These are phyloP conservation scores for Paramuricea clavata DNA, from an alignment of 92 coral and sea anemone species.

Conservation along the genomic window DNA sequence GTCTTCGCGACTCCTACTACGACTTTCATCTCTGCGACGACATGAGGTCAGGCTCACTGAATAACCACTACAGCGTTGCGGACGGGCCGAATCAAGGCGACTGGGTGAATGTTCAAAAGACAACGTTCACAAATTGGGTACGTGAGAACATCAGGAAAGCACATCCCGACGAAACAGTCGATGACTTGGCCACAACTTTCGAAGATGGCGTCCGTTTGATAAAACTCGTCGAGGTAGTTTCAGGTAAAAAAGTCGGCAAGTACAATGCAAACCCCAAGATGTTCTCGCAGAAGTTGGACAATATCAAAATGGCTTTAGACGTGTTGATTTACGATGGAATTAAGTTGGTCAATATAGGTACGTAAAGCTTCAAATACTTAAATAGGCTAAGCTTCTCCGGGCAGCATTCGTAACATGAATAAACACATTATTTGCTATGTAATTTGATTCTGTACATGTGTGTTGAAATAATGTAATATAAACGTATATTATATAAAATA, in stretches of 20 bases:
- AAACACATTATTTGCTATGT: constrained; percentile 14
- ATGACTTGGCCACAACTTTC: constrained; percentile 81
- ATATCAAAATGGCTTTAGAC: constrained; percentile 84
- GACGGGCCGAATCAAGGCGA: constrained; percentile 77
- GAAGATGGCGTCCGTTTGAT: constrained; percentile 84
- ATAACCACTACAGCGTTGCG: constrained; percentile 30
- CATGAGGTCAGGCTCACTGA: constrained; percentile 29
- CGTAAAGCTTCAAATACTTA: constrained; percentile 38
- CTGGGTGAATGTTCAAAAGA: constrained; percentile 92
- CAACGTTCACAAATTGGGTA: constrained; percentile 94
- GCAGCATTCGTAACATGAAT: background rate
- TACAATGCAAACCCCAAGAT: constrained; percentile 80
- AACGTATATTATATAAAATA: background rate
- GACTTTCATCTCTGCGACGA: constrained; percentile 19
- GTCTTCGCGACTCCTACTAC: constrained; percentile 13
- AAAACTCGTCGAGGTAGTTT: constrained; percentile 89
- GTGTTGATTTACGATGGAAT: constrained; percentile 86
- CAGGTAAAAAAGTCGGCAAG: constrained; percentile 80
- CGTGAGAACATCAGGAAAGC: constrained; percentile 77
- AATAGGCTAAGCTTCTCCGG: no score
- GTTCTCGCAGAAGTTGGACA: constrained; percentile 91
- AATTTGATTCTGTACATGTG: background rate
- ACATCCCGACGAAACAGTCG: constrained; percentile 77
- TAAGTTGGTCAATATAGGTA: constrained; percentile 93
- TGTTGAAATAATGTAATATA: background rate